Conservation (phyloP, 2,113 vertebrate genomes). For the Hydropotes inermis region DNA sequence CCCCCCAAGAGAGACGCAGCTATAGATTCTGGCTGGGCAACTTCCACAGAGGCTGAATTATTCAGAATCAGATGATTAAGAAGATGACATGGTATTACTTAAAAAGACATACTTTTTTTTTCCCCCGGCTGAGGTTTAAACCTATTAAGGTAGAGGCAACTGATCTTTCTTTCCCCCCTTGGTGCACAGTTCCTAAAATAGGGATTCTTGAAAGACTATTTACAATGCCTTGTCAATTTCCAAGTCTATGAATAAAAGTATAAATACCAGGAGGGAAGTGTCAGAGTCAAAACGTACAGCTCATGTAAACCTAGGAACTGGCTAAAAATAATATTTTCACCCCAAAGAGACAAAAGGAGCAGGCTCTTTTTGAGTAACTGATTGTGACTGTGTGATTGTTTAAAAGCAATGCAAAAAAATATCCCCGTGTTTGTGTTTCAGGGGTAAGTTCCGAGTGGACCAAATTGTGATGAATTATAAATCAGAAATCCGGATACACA, state of each 20-base stretch:
- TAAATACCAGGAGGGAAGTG: constrained; percentile 53
- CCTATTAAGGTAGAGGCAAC: constrained; percentile 75
- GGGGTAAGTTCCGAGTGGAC: constrained; percentile 53
- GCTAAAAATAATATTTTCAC: constrained; percentile 66
- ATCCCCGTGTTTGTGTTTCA: constrained; percentile 35
- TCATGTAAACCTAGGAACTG: constrained; percentile 55
- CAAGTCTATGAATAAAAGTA: constrained; percentile 66
- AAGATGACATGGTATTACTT: constrained; percentile 84
- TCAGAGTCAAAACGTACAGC: constrained; percentile 51
- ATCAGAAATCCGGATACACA: constrained; percentile 40
- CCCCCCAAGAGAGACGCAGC: constrained; percentile 75
- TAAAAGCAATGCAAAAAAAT: constrained; percentile 44
- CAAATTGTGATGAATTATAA: constrained; percentile 56
- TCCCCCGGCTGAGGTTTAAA: constrained; percentile 73
- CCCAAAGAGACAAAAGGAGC: constrained; percentile 44
- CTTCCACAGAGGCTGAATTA: constrained; percentile 83
- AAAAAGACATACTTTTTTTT: constrained; percentile 75
- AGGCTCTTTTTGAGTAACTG: constrained; percentile 29
- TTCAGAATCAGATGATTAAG: constrained; percentile 86
- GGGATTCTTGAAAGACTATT: constrained; percentile 70
- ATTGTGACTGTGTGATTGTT: too few species aligned
- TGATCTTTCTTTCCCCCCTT: constrained; percentile 24
- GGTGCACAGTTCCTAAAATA: constrained; percentile 52
- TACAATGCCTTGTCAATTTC: constrained; percentile 71
- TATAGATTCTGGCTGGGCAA: constrained; percentile 78